Evolutionary conservation across 2,113 vertebrate genomes (phyloP).

Genomic region (Sinocyclocheilus anshuiensis): DNA sequence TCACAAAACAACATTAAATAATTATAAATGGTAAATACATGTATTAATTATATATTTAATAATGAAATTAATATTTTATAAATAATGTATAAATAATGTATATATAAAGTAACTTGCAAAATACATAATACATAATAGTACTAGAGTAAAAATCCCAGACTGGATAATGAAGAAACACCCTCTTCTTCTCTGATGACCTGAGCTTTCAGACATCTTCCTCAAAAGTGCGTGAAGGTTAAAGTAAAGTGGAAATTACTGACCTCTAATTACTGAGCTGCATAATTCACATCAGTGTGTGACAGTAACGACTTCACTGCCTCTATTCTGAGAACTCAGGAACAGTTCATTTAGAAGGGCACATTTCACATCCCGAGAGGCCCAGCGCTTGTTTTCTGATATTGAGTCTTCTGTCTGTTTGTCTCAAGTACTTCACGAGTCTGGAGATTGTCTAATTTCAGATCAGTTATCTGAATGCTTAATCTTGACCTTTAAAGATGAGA

Average conservation of each 20-base stretch:
- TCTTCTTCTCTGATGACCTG: neutral
- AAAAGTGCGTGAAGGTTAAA: neutral
- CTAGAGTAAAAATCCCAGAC: neutral
- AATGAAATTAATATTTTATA: too few relatives aligned
- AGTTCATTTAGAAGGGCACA: constrained; percentile 49
- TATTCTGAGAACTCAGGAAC: constrained; percentile 18
- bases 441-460: constrained; percentile 68
- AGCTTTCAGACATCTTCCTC: neutral
- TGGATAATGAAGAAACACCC: neutral
- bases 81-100: too few relatives aligned
- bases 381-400: constrained; percentile 58
- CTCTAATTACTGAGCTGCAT: constrained; percentile 8
- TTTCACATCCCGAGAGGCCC: constrained; percentile 56
- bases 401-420: constrained; percentile 50
- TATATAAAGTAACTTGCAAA: neutral
- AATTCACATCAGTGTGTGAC: constrained; percentile 19
- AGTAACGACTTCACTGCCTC: neutral
- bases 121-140: neutral
- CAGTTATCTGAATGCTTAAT: constrained; percentile 72
- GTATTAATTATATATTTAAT: too few relatives aligned
- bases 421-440: constrained; percentile 56
- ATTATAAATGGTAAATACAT: too few relatives aligned
- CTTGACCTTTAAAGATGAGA: constrained; percentile 64
- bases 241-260: constrained; percentile 25
- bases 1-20: neutral